Evolutionary conservation across 2,888 invertebrate genomes (phyloP), one percentile per base, ranked within the genome.

Genomic region (Patella caerulea): DNA sequence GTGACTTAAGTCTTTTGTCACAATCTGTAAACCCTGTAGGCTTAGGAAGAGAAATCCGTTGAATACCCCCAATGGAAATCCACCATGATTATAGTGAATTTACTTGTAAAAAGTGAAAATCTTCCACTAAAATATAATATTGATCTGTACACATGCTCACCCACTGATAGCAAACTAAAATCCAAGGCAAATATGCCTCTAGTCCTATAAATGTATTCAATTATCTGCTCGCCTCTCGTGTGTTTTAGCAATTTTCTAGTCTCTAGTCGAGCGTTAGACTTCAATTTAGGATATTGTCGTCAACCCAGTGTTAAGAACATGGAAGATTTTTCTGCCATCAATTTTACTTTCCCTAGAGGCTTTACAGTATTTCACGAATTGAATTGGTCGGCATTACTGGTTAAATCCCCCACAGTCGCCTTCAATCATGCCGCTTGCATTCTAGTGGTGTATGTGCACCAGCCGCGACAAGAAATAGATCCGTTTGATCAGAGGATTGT

Each of bases 121-220:
- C 59, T 14, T 65, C 65, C 19, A 24, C 14, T 24, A 24, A n/a
- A 65, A 65, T 9, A 11, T 65, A 24, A 9, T 65, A 65, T 65
- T 5, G 65, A 65, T 45, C 45, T 45, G 45, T 45, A 45, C 45
- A 45, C 45, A 45, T 45, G 45, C 45, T 45, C 45, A 45, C 45
- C 45, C 45, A 45, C 45, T 45, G 45, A 45, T 65, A 24, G 65
- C 19, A 24, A 65, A 65, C 19, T 65, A 4, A 65, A 65, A 59
- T 19, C 9, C 59, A 59, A 59, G 19, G 45, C 45, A 45, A 45
- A 76, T 76, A 76, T 75, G 70, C 52, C 72, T 56, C 53, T 72
- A 76, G 70, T 76, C 70, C 72, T 54, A 59, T 72, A 76, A 76
- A 76, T 76, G 76, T 76, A 76, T 76, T 76, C 71, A 76, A 76